Conservation (phyloP, 2,113 vertebrate species). For the Passer montanus region DNA sequence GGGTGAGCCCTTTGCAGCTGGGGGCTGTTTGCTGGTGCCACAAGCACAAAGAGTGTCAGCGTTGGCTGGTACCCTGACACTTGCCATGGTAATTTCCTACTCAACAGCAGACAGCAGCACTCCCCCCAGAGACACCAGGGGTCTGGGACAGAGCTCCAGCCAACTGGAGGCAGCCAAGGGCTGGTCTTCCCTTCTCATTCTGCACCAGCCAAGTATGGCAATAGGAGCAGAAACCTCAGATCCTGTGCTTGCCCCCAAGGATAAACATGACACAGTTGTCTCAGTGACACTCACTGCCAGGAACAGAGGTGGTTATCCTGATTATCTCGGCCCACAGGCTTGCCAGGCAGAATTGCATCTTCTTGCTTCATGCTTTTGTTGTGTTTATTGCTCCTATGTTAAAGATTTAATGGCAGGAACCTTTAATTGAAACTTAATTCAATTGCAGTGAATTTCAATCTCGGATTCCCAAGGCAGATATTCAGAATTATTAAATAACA, state of each 20-base stretch:
- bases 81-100: background rate
- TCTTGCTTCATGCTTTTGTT: background rate
- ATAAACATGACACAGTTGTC: background rate
- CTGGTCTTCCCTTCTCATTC: background rate
- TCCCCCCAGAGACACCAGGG: fast-evolving
- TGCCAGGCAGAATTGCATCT: background rate
- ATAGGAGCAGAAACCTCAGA: background rate
- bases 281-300: background rate
- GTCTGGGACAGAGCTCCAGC: too few relatives aligned
- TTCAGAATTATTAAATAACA: background rate
- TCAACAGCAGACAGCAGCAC: background rate
- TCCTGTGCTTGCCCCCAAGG: background rate
- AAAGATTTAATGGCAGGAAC: background rate
- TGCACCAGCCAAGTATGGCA: fast-evolving
- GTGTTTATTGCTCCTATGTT: background rate
- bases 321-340: background rate
- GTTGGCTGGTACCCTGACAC: background rate
- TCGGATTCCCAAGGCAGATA: background rate
- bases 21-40: background rate
- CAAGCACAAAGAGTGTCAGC: background rate
- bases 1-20: background rate
- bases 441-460: background rate
- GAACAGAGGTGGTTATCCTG: background rate
- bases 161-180: background rate
- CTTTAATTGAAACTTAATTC: background rate